Base-by-base conservation (phyloP, 2,113 vertebrate genomes). In the Labeo rohita region DNA sequence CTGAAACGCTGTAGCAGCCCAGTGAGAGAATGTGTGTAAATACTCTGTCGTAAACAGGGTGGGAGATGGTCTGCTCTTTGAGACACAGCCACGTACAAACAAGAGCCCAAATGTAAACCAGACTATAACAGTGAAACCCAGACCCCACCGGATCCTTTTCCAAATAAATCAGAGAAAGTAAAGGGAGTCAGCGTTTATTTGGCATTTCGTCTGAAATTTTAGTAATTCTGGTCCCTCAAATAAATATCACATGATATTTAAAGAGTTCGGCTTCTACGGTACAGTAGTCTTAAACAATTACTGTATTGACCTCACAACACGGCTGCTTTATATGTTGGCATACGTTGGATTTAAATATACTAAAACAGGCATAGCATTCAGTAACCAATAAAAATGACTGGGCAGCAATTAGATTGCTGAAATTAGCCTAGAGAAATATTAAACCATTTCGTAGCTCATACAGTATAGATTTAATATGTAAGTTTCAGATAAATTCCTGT, bases 81-180 rank as follows among this genome's bases (percentile, higher is more conserved):
- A 84, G 87, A 89, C 59, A 21, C 56, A 84, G 83, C 75, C 87
- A 86, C 63, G 66, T 80, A 87, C 76, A 88, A 89, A 89, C 84
- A 87, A 83, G 84, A 86, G 83, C 23, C 74, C 78, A 91, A 88
- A 90, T 87, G 80, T 86, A 73, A 90, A 90, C 88, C 87, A 87
- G 88, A 88, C 84, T 80, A 61, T 16, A 83, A 72, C 59, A 83
- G 74, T 79, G 82, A 88, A 82, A 85, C 36, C 78, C 79, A 79
- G 79, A 72, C 23, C 85, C 63, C 47, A 70, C 59, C 72, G 34
- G 76, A 86, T 47, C 63, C 28, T 75, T 80, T 86, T 88, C 49
- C 76, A 87, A 80, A 86, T 86, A 65, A 84, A 87, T 39, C n/a
- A 56, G 12, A 7, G 66, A 76, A 86, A 49, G 79, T 75, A 61